Percentiles rank a stretch among this genome's conserved stretches.
These are phyloP conservation scores for Phoebastria nigripes DNA, from an alignment of 2,797 vertebrate species.

Conservation along the genomic window DNA sequence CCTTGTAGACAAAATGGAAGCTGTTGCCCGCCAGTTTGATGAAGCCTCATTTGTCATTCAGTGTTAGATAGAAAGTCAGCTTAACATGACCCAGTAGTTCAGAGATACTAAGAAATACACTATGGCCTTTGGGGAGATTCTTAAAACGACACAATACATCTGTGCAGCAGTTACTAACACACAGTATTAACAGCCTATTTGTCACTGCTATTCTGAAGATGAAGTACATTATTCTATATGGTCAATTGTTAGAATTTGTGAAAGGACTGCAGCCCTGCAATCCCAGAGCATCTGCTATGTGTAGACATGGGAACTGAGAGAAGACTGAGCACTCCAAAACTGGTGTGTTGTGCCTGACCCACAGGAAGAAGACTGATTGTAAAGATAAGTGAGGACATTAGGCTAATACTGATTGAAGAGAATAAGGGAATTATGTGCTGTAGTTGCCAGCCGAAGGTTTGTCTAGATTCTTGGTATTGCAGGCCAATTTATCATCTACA, in stretches of 20 bases:
- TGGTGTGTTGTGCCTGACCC: neutral
- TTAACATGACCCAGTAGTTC: neutral
- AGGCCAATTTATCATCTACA: neutral
- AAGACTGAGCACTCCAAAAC: neutral
- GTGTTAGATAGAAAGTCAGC: neutral
- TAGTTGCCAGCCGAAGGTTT: neutral
- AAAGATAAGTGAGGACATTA: neutral
- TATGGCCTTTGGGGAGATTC: neutral
- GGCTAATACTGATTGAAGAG: neutral
- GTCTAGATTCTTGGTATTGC: neutral
- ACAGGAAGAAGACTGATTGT: neutral
- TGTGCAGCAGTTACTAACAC: neutral
- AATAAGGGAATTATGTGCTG: neutral
- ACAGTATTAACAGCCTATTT: neutral
- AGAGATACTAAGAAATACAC: neutral
- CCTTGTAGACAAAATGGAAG: neutral
- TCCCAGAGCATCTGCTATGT: neutral
- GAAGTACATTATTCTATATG: accelerated
- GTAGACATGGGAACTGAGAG: neutral
- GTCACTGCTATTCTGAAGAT: neutral
- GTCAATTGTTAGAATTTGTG: neutral
- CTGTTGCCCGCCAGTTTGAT: neutral
- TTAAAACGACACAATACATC: neutral
- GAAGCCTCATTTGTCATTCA: neutral
- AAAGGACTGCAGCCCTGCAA: neutral